Percentiles rank a stretch among this genome's conserved stretches.
phyloP scores from a whole-genome alignment of 1,140 invertebrate genomes.

The Camponotus floridanus region DNA sequence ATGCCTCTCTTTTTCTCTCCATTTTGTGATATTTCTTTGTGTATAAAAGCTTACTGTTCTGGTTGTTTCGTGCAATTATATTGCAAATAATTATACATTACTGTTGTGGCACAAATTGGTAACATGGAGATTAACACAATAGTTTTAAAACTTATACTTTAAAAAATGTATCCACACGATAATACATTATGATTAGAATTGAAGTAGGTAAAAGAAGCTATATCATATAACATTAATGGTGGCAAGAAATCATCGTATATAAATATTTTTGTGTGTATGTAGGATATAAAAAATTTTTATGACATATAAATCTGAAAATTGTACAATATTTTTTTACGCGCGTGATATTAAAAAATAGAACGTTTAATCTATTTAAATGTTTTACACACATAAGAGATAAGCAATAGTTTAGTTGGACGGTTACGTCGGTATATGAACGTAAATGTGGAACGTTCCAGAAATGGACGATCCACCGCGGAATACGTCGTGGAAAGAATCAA shows the following conservation, averaged over 20 bases:
- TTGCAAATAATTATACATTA: constrained; percentile 39
- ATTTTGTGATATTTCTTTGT: constrained; percentile 23
- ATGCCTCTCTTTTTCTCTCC: not conserved
- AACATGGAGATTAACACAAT: constrained; percentile 3
- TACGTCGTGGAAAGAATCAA: constrained; percentile 90
- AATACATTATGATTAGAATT: constrained; percentile 62
- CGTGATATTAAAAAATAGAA: not conserved
- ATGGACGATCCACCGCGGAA: constrained; percentile 92
- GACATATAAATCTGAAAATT: not conserved
- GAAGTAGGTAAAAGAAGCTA: constrained; percentile 9
- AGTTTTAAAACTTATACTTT: constrained; percentile 47
- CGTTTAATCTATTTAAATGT: constrained; percentile 37
- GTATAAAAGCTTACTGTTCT: constrained; percentile 35
- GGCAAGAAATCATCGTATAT: constrained; percentile 10
- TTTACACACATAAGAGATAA: constrained; percentile 45
- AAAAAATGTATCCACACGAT: constrained; percentile 77
- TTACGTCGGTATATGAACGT: constrained; percentile 78
- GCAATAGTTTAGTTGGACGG: constrained; percentile 52
- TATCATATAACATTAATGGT: not conserved
- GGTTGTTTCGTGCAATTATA: constrained; percentile 29
- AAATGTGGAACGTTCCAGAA: constrained; percentile 89
- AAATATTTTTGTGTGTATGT: constrained; percentile 17
- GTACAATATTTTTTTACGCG: not conserved
- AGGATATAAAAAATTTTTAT: constrained; percentile 32
- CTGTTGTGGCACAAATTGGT: constrained; percentile 46